Conservation (phyloP, 37 sponge, comb jelly and placozoan species). For the Dysidea cf. avara region DNA sequence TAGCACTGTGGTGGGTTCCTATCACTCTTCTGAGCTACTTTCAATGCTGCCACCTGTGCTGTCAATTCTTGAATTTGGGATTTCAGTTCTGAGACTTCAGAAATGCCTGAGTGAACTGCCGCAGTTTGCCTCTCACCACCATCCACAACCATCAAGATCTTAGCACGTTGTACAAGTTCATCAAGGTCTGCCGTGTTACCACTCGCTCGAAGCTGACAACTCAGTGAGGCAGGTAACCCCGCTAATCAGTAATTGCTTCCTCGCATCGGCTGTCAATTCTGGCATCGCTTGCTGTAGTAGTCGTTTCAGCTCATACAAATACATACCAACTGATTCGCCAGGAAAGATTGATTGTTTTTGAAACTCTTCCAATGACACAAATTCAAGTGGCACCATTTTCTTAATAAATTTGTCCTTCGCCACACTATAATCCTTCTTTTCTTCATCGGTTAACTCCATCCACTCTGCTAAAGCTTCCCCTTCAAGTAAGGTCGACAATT, state of each 20-base stretch:
- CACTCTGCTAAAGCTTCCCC: neutral
- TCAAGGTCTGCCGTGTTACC: slow-evolving; percentile 26
- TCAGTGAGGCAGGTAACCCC: no score
- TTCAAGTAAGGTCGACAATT: neutral
- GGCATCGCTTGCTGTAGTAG: no score
- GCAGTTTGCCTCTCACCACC: neutral
- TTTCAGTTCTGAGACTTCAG: neutral
- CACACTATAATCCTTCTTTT: neutral
- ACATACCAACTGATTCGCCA: neutral
- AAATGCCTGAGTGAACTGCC: neutral
- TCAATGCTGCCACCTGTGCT: slow-evolving; percentile 25
- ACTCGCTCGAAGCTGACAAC: neutral
- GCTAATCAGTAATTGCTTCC: neutral
- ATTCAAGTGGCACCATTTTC: neutral
- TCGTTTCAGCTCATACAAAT: no score
- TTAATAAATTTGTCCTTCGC: neutral
- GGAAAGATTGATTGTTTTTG: neutral
- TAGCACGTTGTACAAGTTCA: slow-evolving; percentile 15
- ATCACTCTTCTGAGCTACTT: neutral
- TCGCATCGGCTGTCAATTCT: no score
- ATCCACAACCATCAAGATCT: slow-evolving; percentile 20
- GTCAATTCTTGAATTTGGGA: slow-evolving; percentile 15
- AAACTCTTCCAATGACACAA: neutral
- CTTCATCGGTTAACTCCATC: neutral
- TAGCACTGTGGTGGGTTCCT: neutral